Evolutionary conservation across 2,888 invertebrate species (phyloP).

Genomic region (Dynastes grantii): DNA sequence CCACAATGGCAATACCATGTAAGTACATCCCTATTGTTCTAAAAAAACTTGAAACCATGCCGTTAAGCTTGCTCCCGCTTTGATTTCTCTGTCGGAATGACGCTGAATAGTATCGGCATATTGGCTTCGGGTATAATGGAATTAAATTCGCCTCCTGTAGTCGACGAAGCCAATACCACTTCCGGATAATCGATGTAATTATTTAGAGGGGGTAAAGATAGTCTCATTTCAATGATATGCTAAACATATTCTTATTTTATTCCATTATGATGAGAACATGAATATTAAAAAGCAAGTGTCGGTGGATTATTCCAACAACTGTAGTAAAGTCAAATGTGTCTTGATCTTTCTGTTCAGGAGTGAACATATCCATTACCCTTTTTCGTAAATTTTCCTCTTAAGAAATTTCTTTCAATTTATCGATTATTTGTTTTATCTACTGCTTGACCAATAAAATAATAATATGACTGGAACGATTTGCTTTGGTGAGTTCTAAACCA

Average conservation of each 20-base stretch:
- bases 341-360: no score
- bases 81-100: conserved; percentile 20
- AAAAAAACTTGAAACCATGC: conserved; percentile 18
- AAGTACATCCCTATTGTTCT: conserved; percentile 71
- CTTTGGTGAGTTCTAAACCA: no score
- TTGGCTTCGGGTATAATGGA: conserved; percentile 24
- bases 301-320: no score
- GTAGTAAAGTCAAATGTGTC: no score
- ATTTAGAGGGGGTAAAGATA: background rate
- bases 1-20: conserved; percentile 95
- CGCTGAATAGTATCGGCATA: background rate
- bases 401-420: no score
- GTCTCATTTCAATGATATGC: background rate
- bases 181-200: background rate
- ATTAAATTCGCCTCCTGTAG: conserved; percentile 13
- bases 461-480: no score
- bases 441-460: no score
- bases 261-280: no score
- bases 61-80: conserved; percentile 19
- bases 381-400: no score
- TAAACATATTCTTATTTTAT: background rate
- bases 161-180: background rate
- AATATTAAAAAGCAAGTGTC: no score
- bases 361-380: no score
- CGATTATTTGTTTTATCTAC: no score